Conservation (phyloP, 2,113 vertebrate genomes). For the Megaptera novaeangliae region DNA sequence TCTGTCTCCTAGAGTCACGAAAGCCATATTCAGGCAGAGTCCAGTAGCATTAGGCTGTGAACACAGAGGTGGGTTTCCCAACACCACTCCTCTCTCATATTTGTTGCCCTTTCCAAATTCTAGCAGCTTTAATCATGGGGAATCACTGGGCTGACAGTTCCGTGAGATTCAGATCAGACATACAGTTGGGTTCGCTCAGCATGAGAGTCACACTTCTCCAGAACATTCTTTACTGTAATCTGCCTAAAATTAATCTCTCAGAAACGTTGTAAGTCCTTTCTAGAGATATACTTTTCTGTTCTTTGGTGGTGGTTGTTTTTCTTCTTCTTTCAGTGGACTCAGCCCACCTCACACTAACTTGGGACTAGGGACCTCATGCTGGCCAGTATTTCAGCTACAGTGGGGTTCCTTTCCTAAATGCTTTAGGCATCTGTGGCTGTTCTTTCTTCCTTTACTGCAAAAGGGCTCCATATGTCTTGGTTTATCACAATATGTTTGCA, state of each 20-base stretch:
- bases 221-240: not conserved
- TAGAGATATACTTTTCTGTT: not conserved
- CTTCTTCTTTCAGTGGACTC: not conserved
- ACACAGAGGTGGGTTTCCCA: not conserved
- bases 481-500: slow-evolving; percentile 38
- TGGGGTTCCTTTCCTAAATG: not conserved
- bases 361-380: not conserved
- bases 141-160: not conserved
- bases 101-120: not conserved
- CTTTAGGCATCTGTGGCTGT: slow-evolving; percentile 12
- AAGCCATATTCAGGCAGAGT: not conserved
- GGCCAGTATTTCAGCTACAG: not conserved
- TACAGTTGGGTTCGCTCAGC: not conserved
- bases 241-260: not conserved
- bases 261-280: not conserved
- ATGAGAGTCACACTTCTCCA: not conserved
- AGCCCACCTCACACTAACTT: not conserved
- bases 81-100: not conserved
- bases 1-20: not conserved
- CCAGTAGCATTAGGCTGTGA: not conserved
- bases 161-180: not conserved
- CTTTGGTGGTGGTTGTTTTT: not conserved
- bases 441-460: slow-evolving; percentile 12
- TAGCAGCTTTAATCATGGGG: not conserved
- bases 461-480: slow-evolving; percentile 29